Evolutionary conservation across 1,140 invertebrate genomes (phyloP), one percentile per base, ranked within the genome.

Genomic region (Scaptomyza hsui): DNA sequence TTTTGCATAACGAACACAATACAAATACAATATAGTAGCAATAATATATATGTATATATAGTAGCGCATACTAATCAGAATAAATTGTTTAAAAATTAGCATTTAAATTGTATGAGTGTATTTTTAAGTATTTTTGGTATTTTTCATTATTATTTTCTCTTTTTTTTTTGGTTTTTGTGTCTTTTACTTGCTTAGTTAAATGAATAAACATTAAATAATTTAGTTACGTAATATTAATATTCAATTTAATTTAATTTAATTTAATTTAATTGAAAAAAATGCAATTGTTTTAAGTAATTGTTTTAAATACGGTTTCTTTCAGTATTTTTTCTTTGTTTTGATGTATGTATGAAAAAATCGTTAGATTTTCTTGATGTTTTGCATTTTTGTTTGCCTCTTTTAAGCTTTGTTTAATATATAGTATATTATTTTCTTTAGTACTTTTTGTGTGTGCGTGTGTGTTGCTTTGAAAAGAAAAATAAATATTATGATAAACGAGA

Each of bases 161-260:
- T 76, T 59, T 39, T 32, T 62, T 45, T 24, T 21, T 29, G 16
- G 16, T 29, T 55, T 48, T 52, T 41, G 26, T 29, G 26, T 6
- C 45, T 65, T 73, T 69, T 39, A 53, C 32, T 69, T 57, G 61
- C 73, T 63, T 83, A 72, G 55, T 56, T 55, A 85, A 80, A 82
- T 77, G 59, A 88, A 71, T 88, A 88, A 80, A 88, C 78, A 76
- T 85, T 85, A 85, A 83, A 83, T 83, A 82, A 83, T 85, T 83
- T 85, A 65, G 72, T 83, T 83, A 83, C 59, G 72, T 83, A 72
- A 75, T 72, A 57, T 72, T 85, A 80, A 75, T 86, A 86, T 77
- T 78, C 57, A 63, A 81, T 80, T 82, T 59, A 86, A 77, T 86
- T 80, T 62, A 85, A 83, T 75, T 64, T 71, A 82, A 79, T 83